phyloP scores from a whole-genome alignment of 2,888 invertebrate species.

The Spodoptera littoralis region DNA sequence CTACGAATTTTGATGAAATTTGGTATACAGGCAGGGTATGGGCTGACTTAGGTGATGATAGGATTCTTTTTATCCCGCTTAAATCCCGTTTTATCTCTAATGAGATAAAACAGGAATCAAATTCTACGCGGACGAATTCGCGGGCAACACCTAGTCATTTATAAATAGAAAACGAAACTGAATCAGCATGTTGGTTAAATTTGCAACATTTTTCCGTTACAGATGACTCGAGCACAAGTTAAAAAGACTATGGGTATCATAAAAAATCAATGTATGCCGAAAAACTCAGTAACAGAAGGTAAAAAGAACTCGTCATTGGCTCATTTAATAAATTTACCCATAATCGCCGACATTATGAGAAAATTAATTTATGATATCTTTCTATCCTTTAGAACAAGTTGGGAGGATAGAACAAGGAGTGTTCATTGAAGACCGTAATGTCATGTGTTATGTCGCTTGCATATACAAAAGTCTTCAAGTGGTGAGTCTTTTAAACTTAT shows the following conservation, averaged over 20 bases:
- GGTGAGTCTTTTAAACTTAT: constrained; percentile 58
- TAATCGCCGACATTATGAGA: background rate
- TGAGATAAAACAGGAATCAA: too few species aligned
- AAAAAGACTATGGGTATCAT: constrained; percentile 88
- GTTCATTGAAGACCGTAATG: constrained; percentile 73
- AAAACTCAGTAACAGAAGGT: constrained; percentile 88
- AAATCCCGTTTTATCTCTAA: too few species aligned
- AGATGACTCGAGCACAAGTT: constrained; percentile 88
- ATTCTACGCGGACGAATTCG: too few species aligned
- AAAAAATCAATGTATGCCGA: constrained; percentile 90
- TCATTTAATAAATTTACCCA: background rate
- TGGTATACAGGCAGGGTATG: too few species aligned
- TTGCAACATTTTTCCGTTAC: constrained; percentile 16
- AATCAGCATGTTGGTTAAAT: too few species aligned
- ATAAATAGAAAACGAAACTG: too few species aligned
- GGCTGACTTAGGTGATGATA: too few species aligned
- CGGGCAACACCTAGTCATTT: too few species aligned
- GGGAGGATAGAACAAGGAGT: constrained; percentile 77
- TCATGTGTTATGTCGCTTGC: constrained; percentile 80
- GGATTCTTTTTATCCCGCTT: too few species aligned
- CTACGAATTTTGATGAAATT: too few species aligned
- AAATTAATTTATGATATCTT: constrained; percentile 1
- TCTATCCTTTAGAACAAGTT: constrained; percentile 70
- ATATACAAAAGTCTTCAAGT: constrained; percentile 75
- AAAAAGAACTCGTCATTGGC: constrained; percentile 18